Conservation (phyloP, 2,797 vertebrate species). For the Vireo griseus region DNA sequence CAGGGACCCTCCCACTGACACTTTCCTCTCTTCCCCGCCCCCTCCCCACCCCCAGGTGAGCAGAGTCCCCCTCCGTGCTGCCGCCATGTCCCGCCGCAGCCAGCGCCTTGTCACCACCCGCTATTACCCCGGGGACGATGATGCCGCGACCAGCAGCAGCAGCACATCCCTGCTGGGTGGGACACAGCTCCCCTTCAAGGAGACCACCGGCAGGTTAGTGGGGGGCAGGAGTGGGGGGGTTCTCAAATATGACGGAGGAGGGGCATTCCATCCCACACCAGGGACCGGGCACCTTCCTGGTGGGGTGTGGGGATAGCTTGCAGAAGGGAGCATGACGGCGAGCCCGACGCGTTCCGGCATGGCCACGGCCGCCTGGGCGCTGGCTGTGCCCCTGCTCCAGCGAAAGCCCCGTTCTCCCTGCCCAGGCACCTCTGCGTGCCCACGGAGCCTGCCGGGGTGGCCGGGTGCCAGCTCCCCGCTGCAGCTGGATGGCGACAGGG, state of each 20-base stretch:
- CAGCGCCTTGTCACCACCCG: slow-evolving; percentile 69
- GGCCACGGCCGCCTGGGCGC: neutral
- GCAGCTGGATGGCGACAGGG: neutral
- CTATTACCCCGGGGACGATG: slow-evolving; percentile 70
- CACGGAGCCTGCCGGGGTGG: neutral
- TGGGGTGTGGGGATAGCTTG: rapidly evolving
- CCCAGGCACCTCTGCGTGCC: neutral
- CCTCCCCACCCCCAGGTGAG: neutral
- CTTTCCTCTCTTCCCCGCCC: neutral
- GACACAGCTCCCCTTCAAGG: slow-evolving; percentile 65
- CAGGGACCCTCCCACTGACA: neutral
- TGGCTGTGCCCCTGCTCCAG: neutral
- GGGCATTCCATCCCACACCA: rapidly evolving
- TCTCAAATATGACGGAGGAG: neutral
- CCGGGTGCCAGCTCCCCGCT: neutral
- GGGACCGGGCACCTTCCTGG: rapidly evolving
- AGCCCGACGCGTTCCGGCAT: neutral
- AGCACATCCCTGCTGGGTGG: slow-evolving; percentile 50
- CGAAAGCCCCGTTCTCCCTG: neutral
- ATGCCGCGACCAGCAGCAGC: slow-evolving; percentile 55
- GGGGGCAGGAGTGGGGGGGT: rapidly evolving
- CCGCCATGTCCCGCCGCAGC: slow-evolving; percentile 75
- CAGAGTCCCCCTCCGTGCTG: neutral
- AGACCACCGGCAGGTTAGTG: slow-evolving; percentile 65
- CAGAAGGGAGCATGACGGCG: rapidly evolving